Evolutionary conservation across 2,888 invertebrate species (phyloP).

Genomic region (Cyclophora albipunctata): DNA sequence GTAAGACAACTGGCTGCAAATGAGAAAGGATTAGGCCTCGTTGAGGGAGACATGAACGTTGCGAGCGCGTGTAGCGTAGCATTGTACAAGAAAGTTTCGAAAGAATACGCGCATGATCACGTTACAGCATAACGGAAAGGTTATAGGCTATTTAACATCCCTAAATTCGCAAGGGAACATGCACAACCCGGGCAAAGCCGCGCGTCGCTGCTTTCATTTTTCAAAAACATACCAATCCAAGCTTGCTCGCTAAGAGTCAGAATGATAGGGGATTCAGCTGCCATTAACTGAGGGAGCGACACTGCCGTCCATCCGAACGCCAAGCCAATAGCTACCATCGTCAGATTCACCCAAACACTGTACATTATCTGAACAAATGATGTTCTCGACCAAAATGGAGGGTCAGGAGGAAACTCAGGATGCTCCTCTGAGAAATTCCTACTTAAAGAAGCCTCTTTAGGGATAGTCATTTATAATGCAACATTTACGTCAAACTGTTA

Average conservation of each 20-base stretch:
- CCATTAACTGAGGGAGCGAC: slow-evolving; percentile 70
- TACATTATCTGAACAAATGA: slow-evolving; percentile 43
- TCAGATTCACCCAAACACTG: slow-evolving; percentile 63
- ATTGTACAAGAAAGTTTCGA: no score
- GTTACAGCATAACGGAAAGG: no score
- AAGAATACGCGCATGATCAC: no score
- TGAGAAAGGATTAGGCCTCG: background rate
- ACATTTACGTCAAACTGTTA: no score
- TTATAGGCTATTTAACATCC: no score
- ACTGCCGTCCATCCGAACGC: slow-evolving; percentile 77
- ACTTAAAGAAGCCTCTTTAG: no score
- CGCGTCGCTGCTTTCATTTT: no score
- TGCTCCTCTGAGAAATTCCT: background rate
- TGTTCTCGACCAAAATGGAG: slow-evolving; percentile 38
- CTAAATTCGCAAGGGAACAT: no score
- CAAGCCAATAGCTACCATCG: slow-evolving; percentile 75
- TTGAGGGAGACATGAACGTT: no score
- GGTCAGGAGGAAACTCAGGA: slow-evolving; percentile 24
- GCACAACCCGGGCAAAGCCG: no score
- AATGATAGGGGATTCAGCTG: slow-evolving; percentile 47
- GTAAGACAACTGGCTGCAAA: slow-evolving; percentile 75
- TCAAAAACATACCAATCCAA: slow-evolving; percentile 74
- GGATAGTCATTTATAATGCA: no score
- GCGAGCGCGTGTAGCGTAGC: no score
- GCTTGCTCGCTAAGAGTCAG: slow-evolving; percentile 65